Percentiles rank a stretch among this genome's conserved stretches.
phyloP scores from a whole-genome alignment of 2,797 vertebrate species.

The Epinephelus malabaricus region DNA sequence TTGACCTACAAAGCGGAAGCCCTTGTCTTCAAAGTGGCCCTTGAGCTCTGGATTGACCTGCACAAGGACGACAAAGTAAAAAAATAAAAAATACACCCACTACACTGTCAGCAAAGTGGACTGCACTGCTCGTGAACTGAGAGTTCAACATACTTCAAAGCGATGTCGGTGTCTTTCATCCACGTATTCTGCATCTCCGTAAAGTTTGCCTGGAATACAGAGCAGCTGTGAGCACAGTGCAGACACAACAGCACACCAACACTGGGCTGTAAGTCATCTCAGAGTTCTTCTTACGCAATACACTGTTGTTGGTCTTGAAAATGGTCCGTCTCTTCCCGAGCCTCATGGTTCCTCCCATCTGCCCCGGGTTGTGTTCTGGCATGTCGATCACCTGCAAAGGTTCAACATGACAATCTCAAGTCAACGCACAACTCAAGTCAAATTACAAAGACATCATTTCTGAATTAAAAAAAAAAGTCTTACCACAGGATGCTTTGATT shows the following conservation, averaged over 20 bases:
- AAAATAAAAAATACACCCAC: not conserved
- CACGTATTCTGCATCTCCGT: slow-evolving; percentile 90
- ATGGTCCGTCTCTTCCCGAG: slow-evolving; percentile 94
- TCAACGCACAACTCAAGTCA: not conserved
- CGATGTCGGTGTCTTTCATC: slow-evolving; percentile 95
- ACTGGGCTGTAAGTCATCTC: accelerated
- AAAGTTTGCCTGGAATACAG: slow-evolving; percentile 88
- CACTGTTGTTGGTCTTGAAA: slow-evolving; percentile 89
- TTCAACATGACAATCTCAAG: not conserved
- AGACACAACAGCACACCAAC: not conserved
- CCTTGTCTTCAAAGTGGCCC: slow-evolving; percentile 90
- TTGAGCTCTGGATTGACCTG: slow-evolving; percentile 94
- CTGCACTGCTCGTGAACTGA: not conserved
- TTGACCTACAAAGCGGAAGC: slow-evolving; percentile 94
- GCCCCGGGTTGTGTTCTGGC: slow-evolving; percentile 95
- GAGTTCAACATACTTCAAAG: slow-evolving; percentile 87
- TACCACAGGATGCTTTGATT: slow-evolving; percentile 92
- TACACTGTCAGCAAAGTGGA: not conserved
- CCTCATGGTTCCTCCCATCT: slow-evolving; percentile 97
- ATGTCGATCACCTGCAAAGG: slow-evolving; percentile 92
- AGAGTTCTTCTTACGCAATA: slow-evolving; percentile 86
- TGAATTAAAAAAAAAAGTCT: slow-evolving; percentile 49
- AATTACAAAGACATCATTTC: accelerated
- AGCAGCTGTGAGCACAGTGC: not conserved
- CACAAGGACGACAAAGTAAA: not conserved